Conservation (phyloP, 2,797 vertebrate species). For the Scolopax rusticola region DNA sequence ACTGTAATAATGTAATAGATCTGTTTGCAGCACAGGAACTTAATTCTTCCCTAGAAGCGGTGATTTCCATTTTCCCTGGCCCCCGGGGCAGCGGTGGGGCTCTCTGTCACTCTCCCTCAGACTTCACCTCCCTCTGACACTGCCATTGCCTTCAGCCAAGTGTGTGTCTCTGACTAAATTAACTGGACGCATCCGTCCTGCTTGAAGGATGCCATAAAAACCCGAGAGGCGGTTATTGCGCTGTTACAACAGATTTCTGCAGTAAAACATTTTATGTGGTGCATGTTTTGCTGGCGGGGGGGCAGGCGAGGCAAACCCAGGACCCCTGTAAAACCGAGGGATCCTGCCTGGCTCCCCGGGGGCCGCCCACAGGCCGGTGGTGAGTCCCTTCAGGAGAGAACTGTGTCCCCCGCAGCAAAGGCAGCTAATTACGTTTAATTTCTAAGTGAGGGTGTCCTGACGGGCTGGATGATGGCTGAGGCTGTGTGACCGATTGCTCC, state of each 20-base stretch:
- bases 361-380: background rate
- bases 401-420: background rate
- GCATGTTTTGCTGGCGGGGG: background rate
- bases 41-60: background rate
- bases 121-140: background rate
- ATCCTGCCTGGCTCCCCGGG: rapidly evolving
- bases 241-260: background rate
- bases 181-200: rapidly evolving
- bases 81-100: rapidly evolving
- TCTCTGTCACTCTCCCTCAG: background rate
- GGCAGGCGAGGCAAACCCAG: background rate
- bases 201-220: background rate
- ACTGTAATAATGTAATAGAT: background rate
- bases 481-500: background rate
- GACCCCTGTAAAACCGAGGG: background rate
- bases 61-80: background rate
- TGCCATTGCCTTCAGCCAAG: background rate
- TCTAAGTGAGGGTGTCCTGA: background rate
- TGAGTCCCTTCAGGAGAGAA: background rate
- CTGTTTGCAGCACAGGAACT: background rate
- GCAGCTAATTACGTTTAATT: rapidly evolving
- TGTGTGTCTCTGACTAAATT: background rate
- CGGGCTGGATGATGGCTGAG: background rate
- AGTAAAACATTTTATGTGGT: background rate
- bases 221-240: background rate